Conservation (phyloP, 2,888 invertebrate genomes). For the Agrenia bidenticulata region DNA sequence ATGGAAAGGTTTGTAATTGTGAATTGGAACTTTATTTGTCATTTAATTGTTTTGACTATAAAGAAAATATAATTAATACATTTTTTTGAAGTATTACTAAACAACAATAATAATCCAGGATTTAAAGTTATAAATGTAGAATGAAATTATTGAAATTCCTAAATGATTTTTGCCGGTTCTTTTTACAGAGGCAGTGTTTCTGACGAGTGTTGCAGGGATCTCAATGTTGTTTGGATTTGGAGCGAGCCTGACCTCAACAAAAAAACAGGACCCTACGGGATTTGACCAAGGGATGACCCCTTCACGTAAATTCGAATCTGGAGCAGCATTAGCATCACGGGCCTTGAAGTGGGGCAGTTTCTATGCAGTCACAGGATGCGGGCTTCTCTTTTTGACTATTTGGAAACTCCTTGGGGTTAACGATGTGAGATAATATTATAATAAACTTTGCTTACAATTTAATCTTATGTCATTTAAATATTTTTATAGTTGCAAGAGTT, state of each 20-base stretch:
- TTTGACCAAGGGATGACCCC: conserved; percentile 69
- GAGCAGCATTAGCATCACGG: conserved; percentile 73
- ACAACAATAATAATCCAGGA: too few species aligned
- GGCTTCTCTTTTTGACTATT: conserved; percentile 74
- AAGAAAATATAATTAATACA: too few species aligned
- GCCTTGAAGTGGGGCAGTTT: conserved; percentile 86
- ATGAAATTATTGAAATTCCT: too few species aligned
- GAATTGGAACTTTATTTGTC: too few species aligned
- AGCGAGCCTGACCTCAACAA: conserved; percentile 72
- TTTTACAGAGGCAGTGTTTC: conserved; percentile 73
- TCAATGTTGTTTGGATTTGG: conserved; percentile 81
- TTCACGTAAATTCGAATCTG: conserved; percentile 68
- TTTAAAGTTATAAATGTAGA: too few species aligned
- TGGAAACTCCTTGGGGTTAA: conserved; percentile 87
- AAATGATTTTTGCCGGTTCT: too few species aligned
- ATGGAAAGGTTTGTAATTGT: too few species aligned
- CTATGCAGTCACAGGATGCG: conserved; percentile 82
- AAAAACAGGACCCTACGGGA: conserved; percentile 74
- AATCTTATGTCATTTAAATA: too few species aligned
- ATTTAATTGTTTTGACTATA: too few species aligned
- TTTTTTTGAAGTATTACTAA: too few species aligned
- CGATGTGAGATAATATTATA: conserved; percentile 67
- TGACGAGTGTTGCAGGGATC: conserved; percentile 72
- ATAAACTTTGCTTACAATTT: too few species aligned
- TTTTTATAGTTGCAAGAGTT: conserved; percentile 73